Conservation (phyloP, 2,888 invertebrate species). For the Actias luna region DNA sequence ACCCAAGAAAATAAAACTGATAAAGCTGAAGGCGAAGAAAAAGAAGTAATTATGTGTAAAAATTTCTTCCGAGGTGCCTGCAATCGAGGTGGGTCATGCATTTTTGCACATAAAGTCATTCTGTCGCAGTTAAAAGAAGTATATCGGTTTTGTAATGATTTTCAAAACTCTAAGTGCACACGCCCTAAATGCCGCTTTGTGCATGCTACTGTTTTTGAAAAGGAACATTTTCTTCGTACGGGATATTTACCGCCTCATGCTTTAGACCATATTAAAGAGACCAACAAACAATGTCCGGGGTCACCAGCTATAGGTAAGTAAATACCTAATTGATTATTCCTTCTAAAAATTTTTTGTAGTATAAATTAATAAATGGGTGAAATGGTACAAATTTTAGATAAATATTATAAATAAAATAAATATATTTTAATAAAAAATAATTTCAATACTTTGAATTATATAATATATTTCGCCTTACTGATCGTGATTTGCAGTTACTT, state of each 20-base stretch:
- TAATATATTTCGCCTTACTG: too few species aligned
- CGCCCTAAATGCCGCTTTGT: conserved; percentile 24
- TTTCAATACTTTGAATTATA: too few species aligned
- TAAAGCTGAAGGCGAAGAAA: background rate
- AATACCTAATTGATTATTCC: background rate
- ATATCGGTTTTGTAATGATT: conserved; percentile 11
- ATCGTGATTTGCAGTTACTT: too few species aligned
- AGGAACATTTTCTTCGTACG: conserved; percentile 25
- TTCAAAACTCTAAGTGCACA: conserved; percentile 11
- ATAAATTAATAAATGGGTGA: background rate
- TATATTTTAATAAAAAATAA: too few species aligned
- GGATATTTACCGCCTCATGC: conserved; percentile 22
- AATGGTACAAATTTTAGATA: too few species aligned
- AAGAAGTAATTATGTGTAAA: conserved; percentile 10
- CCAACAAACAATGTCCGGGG: background rate
- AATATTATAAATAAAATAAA: too few species aligned
- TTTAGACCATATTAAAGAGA: conserved; percentile 17
- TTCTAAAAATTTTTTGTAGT: background rate
- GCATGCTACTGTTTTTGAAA: conserved; percentile 29
- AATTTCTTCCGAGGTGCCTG: conserved; percentile 9
- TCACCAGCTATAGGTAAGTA: background rate
- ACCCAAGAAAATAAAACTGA: background rate
- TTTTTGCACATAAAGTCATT: conserved; percentile 6
- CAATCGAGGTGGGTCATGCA: background rate
- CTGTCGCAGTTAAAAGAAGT: conserved; percentile 5